Base-by-base conservation (phyloP, 2,888 invertebrate genomes). In the Athalia circularis region DNA sequence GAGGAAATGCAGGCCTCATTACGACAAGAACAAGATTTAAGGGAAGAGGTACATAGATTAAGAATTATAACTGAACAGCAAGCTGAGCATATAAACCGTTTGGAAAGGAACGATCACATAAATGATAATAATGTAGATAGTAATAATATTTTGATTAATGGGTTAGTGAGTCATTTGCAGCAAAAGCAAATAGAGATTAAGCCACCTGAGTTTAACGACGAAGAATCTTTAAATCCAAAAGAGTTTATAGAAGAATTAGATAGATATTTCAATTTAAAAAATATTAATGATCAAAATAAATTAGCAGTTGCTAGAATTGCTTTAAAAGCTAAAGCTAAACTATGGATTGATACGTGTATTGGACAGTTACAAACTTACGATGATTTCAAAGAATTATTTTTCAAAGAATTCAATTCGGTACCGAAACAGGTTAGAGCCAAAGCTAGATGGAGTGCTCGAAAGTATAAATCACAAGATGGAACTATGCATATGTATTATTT, bases 241-340 rank as follows among this genome's bases (percentile, higher is more conserved):
- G 68, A 77, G 48, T 77, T 77, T 59, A 59, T 77, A 3, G 48
- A 45, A 45, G 61, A 77, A 6, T 59, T 54, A 13, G 13, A 68
- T 7, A 77, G 57, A 47, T 77, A 77, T 68, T 59, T 77, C 68
- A 13, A 9, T n/a, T n/a, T 61, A 13, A 68, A 68, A 61, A 68
- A 61, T 48, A 47, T 68, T 15, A 29, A 47, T 8, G 68, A 68
- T 29, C 9, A 9, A 29, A 8, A 67, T 7, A 7, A 68, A 47
- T n/a, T 68, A 8, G 4, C 50, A 8, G 48, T 77, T 15, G 59
- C 47, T 15, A 67, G 54, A 45, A 57, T n/a, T 64, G n/a, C 47
- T 9, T 29, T 68, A 7, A 9, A n/a, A 11, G 6, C 13, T 9
- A 43, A 45, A 48, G 77, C 61, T 45, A 67, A 68, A 48, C 47